Percentiles rank a stretch among this genome's conserved stretches.
Evolutionary conservation across 2,113 vertebrate species (phyloP).

Genomic region (Otocyon megalotis): DNA sequence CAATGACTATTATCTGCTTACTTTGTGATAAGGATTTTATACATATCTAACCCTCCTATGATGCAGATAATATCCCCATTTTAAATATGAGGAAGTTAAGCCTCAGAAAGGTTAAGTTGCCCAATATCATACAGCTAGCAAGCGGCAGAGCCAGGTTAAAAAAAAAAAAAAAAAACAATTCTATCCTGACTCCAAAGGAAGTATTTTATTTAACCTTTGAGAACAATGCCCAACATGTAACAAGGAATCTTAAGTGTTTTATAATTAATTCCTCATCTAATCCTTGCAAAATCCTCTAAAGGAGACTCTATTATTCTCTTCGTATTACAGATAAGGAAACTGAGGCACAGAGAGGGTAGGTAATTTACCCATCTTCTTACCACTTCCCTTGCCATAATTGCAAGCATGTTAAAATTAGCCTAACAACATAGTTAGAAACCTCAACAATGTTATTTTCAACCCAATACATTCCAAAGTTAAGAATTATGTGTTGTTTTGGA

Average conservation of each 20-base stretch:
- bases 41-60: neutral
- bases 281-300: neutral
- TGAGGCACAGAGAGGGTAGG: neutral
- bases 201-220: neutral
- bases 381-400: neutral
- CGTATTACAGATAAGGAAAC: neutral
- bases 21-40: conserved; percentile 49
- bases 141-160: conserved; percentile 15
- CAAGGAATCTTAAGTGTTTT: neutral
- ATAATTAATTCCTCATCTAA: conserved; percentile 15
- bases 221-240: conserved; percentile 1
- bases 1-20: neutral
- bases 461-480: conserved; percentile 36
- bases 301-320: neutral
- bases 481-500: conserved; percentile 7
- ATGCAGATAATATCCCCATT: neutral
- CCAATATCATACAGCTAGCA: neutral
- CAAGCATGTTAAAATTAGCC: conserved; percentile 45
- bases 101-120: neutral
- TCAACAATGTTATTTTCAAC: conserved; percentile 26
- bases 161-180: too few relatives aligned
- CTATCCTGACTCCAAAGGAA: neutral
- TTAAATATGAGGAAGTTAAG: conserved; percentile 38
- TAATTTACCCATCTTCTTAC: conserved; percentile 21
- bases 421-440: conserved; percentile 7